Base-by-base conservation (phyloP, 2,797 vertebrate species). In the Alauda arvensis region DNA sequence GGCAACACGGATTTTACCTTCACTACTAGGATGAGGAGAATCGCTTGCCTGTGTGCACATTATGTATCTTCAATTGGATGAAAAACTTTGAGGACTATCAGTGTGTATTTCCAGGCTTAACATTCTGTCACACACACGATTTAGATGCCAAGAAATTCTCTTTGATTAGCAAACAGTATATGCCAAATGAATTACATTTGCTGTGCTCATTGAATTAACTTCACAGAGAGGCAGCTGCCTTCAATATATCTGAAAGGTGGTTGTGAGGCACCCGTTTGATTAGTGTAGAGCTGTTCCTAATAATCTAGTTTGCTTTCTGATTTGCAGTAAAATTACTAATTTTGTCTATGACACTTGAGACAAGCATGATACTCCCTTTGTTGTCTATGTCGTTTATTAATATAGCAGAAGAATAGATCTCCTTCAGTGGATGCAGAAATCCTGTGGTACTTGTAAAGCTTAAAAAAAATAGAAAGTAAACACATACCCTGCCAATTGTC, bases 311-410 rank as follows among this genome's bases (percentile, higher is more conserved):
- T 84, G 45, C 78, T 62, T 90, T 86, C 60, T 90, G 59, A 87
- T 95, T 93, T 93, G 29, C 45, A 63, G 40, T 83, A 85, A 89
- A 94, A 92, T 76, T 78, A 45, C 89, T 85, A 72, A 87, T 92
- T 95, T 94, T 92, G 78, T 89, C 85, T 79, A 68, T 91, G 82
- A 70, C n/a, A 62, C 19, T 83, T 60, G 76, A 89, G 69, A 82
- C 52, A 66, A 89, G 76, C 55, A 74, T 87, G 80, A 69, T 94
- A 68, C 31, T 83, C 67, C 78, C 75, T 78, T 80, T 77, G 56
- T 91, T 95, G 69, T 80, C 84, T 87, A 56, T 70, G 66, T 85
- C 55, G 25, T 31, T 90, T 86, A 93, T 84, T 94, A 94, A 90
- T 68, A 45, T 1, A 71, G 67, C 63, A 68, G 83, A 93, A 93